phyloP scores from a whole-genome alignment of 2,888 invertebrate species.

The Dynastes hyllus region DNA sequence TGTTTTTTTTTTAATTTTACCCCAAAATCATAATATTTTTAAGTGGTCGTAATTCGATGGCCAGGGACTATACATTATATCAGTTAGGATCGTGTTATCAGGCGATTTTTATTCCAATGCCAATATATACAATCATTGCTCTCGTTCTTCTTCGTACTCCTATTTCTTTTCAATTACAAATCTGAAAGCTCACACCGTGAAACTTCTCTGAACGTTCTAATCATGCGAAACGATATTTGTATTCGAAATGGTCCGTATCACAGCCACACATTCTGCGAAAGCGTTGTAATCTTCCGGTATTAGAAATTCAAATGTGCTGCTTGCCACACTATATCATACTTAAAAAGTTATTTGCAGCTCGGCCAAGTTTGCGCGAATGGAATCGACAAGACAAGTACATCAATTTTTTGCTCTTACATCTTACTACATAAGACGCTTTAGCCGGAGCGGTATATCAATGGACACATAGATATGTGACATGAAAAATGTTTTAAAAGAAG shows the following conservation, averaged over 20 bases:
- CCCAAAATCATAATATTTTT: too few relatives aligned
- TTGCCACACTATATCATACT: slow-evolving; percentile 37
- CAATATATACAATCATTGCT: too few relatives aligned
- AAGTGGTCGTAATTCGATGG: too few relatives aligned
- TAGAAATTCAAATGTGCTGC: slow-evolving; percentile 35
- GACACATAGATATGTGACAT: neutral
- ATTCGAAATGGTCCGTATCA: slow-evolving; percentile 25
- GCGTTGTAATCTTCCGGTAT: slow-evolving; percentile 25
- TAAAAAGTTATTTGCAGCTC: slow-evolving; percentile 31
- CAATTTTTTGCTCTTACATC: slow-evolving; percentile 1
- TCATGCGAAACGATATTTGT: slow-evolving; percentile 25
- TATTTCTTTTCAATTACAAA: neutral
- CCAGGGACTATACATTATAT: too few relatives aligned
- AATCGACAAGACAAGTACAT: slow-evolving; percentile 25
- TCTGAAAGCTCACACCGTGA: neutral
- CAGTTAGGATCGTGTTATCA: too few relatives aligned
- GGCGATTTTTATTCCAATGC: too few relatives aligned
- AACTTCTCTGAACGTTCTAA: neutral
- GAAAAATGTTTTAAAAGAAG: too few relatives aligned
- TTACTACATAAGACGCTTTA: slow-evolving; percentile 4
- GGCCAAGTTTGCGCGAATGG: slow-evolving; percentile 1
- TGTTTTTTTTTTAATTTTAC: too few relatives aligned
- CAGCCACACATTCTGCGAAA: slow-evolving; percentile 22
- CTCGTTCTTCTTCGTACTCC: neutral
- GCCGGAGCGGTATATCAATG: neutral